These are phyloP conservation scores for Allobates femoralis DNA, from an alignment of 2,797 vertebrate genomes.

Conservation along the genomic window DNA sequence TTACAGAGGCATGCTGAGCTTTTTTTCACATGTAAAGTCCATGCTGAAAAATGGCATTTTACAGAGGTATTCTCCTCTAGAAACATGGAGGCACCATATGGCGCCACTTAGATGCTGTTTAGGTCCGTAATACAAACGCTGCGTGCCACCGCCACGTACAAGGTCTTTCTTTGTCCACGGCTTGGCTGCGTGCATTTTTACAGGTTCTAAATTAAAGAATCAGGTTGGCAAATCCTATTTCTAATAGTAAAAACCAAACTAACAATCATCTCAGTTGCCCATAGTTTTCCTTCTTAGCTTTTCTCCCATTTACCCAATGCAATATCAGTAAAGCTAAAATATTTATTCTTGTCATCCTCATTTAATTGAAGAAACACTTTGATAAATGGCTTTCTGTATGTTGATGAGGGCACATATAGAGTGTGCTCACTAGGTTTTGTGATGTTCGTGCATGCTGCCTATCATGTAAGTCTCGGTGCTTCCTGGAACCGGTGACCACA, in stretches of 20 bases:
- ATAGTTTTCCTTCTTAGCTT: background rate
- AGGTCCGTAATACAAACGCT: too few relatives aligned
- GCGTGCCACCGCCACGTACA: too few relatives aligned
- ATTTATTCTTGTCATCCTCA: background rate
- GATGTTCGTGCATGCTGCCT: conserved; percentile 31
- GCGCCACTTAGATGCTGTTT: too few relatives aligned
- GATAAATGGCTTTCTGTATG: conserved; percentile 32
- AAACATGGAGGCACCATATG: background rate
- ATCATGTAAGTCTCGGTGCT: conserved; percentile 21
- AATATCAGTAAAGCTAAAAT: background rate
- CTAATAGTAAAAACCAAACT: background rate
- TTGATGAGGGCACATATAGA: background rate
- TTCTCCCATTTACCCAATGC: background rate
- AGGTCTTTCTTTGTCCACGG: too few relatives aligned
- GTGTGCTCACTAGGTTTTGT: background rate
- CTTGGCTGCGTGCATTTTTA: too few relatives aligned
- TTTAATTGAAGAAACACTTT: conserved; percentile 38
- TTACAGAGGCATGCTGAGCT: background rate
- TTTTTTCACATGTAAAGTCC: background rate
- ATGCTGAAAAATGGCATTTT: background rate
- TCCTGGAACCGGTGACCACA: conserved; percentile 7
- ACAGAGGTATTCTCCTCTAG: background rate
- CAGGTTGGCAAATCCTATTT: background rate
- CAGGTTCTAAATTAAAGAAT: too few relatives aligned
- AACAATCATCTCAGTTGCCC: background rate